Evolutionary conservation across 2,888 invertebrate species (phyloP).

Genomic region (Lasioglossum villosulum): DNA sequence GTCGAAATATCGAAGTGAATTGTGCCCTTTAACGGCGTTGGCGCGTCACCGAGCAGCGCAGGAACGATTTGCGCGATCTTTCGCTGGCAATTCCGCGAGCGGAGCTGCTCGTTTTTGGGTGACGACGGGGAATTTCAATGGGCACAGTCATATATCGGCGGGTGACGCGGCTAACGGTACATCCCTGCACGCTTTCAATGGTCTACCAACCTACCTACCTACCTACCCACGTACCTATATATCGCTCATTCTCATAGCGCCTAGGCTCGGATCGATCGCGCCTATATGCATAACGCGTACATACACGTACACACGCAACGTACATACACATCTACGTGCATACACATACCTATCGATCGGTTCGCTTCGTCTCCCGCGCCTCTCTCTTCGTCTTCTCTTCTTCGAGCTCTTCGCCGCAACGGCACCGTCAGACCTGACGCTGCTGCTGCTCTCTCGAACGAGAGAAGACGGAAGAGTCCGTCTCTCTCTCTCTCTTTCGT

Average conservation of each 20-base stretch:
- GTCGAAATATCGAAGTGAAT: not conserved
- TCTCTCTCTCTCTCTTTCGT: not conserved
- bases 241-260: constrained; percentile 67
- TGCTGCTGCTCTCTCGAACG: constrained; percentile 37
- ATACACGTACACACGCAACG: constrained; percentile 44
- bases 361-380: constrained; percentile 55
- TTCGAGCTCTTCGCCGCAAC: constrained; percentile 30
- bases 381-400: constrained; percentile 34
- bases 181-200: constrained; percentile 73
- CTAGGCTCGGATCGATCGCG: constrained; percentile 72
- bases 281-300: constrained; percentile 73
- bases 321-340: constrained; percentile 31
- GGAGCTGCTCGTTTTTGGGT: constrained; percentile 57
- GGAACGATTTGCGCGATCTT: constrained; percentile 50
- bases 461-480: constrained; percentile 50
- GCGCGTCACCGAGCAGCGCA: not conserved
- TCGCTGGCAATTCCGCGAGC: constrained; percentile 46
- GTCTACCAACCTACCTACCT: constrained; percentile 73
- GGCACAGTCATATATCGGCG: constrained; percentile 58
- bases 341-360: constrained; percentile 68
- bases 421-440: constrained; percentile 32
- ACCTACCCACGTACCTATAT: constrained; percentile 70
- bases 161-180: constrained; percentile 72
- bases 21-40: not conserved
- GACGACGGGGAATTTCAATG: constrained; percentile 68